Percentiles rank a stretch among this genome's conserved stretches.
Evolutionary conservation across 2,888 invertebrate genomes (phyloP).

Genomic region (Glyphotaelius pellucidus): DNA sequence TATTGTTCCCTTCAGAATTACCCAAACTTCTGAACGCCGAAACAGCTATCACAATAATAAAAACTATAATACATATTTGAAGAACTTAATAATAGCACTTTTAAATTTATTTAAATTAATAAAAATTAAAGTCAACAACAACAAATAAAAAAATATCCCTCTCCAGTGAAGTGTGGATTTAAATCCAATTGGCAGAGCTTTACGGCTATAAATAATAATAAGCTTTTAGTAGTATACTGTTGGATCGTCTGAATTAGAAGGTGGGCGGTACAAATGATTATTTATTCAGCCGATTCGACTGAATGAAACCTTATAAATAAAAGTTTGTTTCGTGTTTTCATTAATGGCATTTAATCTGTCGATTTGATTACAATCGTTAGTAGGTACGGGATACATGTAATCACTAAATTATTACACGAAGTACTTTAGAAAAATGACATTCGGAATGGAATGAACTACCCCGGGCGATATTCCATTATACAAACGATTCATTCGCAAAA

Average conservation of each 20-base stretch:
- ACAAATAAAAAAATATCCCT: neutral
- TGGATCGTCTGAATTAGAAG: neutral
- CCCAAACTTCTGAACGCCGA: too few species aligned
- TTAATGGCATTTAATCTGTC: neutral
- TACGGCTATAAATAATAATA: neutral
- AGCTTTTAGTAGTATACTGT: neutral
- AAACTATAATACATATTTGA: too few species aligned
- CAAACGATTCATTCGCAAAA: neutral
- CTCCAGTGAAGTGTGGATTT: neutral
- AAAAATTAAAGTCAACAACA: too few species aligned
- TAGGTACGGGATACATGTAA: neutral
- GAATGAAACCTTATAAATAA: neutral
- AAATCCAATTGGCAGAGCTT: neutral
- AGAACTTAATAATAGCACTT: too few species aligned
- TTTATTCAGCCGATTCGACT: neutral
- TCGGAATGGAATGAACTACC: neutral
- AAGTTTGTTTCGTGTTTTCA: neutral
- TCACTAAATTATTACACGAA: neutral
- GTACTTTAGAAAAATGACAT: neutral
- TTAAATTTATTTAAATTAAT: too few species aligned
- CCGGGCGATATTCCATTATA: neutral
- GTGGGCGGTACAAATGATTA: neutral
- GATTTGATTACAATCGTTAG: neutral
- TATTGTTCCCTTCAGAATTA: too few species aligned
- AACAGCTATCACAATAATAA: too few species aligned